A percentile compares a stretch with the other conserved stretches of the same genome.
phyloP scores from a whole-genome alignment of 2,888 invertebrate species.

The Drosophila crucigera region DNA sequence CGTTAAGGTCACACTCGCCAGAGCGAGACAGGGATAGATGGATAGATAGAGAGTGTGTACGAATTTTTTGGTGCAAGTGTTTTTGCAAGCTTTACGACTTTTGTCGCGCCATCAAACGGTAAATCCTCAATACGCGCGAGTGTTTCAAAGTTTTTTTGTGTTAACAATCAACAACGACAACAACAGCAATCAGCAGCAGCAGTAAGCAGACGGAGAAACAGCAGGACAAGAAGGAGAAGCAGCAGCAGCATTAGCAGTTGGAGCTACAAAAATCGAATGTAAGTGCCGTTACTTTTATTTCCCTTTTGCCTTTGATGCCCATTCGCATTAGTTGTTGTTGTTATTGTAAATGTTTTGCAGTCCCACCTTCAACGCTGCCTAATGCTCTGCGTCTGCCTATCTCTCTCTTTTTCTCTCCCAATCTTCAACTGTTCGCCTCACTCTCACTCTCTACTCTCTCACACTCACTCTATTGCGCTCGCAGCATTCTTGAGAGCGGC shows the following conservation, averaged over 20 bases:
- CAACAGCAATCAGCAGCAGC: slow-evolving; percentile 15
- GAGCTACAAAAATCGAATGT: slow-evolving; percentile 53
- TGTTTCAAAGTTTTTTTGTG: slow-evolving; percentile 19
- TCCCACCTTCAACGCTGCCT: slow-evolving; percentile 41
- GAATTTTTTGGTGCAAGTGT: slow-evolving; percentile 55
- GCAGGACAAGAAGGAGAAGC: background rate
- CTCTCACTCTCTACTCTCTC: slow-evolving; percentile 9
- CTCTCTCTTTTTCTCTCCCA: background rate
- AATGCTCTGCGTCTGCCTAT: slow-evolving; percentile 8
- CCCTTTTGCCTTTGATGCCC: slow-evolving; percentile 24
- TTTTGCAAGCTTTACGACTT: slow-evolving; percentile 27
- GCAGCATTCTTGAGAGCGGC: slow-evolving; percentile 55
- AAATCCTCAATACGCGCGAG: slow-evolving; percentile 48
- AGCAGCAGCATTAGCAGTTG: slow-evolving; percentile 16
- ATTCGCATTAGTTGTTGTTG: slow-evolving; percentile 53
- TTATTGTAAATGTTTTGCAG: slow-evolving; percentile 66
- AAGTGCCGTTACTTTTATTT: slow-evolving; percentile 65
- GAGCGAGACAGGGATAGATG: slow-evolving; percentile 8
- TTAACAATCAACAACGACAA: slow-evolving; percentile 15
- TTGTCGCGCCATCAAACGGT: slow-evolving; percentile 53
- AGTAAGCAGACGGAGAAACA: slow-evolving; percentile 19
- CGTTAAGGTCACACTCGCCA: slow-evolving; percentile 61
- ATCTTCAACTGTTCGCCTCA: slow-evolving; percentile 1
- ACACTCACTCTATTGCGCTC: background rate
- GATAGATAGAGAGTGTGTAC: slow-evolving; percentile 11